Conservation (phyloP, 2,888 invertebrate species). For the Torymus aiolomorphi region DNA sequence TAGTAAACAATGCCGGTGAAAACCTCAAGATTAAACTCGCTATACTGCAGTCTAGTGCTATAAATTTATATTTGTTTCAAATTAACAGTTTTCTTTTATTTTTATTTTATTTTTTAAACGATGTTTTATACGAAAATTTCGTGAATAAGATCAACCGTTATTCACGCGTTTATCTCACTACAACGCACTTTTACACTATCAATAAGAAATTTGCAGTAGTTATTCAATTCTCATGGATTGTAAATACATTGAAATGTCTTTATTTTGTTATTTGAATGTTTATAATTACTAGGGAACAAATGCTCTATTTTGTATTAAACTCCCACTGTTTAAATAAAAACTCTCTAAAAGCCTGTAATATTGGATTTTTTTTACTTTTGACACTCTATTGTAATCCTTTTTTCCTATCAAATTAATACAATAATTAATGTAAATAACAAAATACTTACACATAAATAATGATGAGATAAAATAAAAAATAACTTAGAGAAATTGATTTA, state of each 20-base stretch:
- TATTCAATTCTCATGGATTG: slow-evolving; percentile 19
- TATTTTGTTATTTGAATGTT: slow-evolving; percentile 45
- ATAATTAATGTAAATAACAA: too few species aligned
- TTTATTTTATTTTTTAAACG: slow-evolving; percentile 35
- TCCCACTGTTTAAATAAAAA: slow-evolving; percentile 54
- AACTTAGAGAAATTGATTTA: too few species aligned
- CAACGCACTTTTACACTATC: slow-evolving; percentile 50
- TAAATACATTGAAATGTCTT: slow-evolving; percentile 44
- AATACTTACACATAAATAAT: too few species aligned
- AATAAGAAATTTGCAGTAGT: slow-evolving; percentile 32
- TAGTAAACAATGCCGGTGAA: neutral
- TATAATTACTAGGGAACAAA: slow-evolving; percentile 46
- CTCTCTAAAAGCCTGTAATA: slow-evolving; percentile 17
- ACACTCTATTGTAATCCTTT: neutral
- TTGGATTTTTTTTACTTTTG: neutral
- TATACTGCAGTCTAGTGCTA: neutral
- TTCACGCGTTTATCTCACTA: slow-evolving; percentile 28
- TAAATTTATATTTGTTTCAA: neutral
- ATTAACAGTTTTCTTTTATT: slow-evolving; percentile 12
- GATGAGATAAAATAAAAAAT: too few species aligned
- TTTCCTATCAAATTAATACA: neutral
- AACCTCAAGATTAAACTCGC: neutral
- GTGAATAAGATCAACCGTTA: slow-evolving; percentile 13
- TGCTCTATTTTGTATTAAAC: slow-evolving; percentile 53
- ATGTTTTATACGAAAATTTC: slow-evolving; percentile 25